Evolutionary conservation across 2,888 invertebrate genomes (phyloP).

Genomic region (Dendrolimus houi): DNA sequence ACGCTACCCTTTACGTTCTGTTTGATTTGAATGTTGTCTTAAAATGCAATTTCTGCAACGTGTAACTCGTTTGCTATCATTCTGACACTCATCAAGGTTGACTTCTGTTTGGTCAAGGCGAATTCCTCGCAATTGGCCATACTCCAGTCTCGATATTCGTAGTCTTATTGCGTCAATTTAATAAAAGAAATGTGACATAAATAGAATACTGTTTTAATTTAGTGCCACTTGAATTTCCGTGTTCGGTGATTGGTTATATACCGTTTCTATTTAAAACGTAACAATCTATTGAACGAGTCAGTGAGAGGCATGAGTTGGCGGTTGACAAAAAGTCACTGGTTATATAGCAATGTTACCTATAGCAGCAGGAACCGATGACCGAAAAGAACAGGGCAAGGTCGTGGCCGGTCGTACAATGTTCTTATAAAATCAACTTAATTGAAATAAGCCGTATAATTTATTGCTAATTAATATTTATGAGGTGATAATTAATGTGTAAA

Average conservation of each 20-base stretch:
- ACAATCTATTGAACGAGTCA: conserved; percentile 51
- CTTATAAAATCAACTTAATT: conserved; percentile 34
- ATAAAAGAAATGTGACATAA: conserved; percentile 21
- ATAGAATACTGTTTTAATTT: conserved; percentile 29
- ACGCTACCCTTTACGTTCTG: background rate
- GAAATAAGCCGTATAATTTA: conserved; percentile 21
- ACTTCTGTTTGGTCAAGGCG: conserved; percentile 54
- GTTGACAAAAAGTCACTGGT: conserved; percentile 48
- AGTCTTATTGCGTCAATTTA: conserved; percentile 14
- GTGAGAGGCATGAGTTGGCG: conserved; percentile 23
- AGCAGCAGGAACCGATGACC: conserved; percentile 49
- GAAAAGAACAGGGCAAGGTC: conserved; percentile 54
- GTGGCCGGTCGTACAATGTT: conserved; percentile 55
- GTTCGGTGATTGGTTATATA: conserved; percentile 34
- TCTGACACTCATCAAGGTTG: conserved; percentile 50
- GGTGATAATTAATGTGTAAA: conserved; percentile 12
- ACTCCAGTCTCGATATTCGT: conserved; percentile 26
- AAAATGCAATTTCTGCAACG: conserved; percentile 8
- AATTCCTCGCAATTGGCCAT: conserved; percentile 41
- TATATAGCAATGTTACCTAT: conserved; percentile 16
- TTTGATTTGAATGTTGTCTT: background rate
- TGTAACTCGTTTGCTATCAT: conserved; percentile 44
- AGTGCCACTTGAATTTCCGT: conserved; percentile 25
- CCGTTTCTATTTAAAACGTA: conserved; percentile 46
- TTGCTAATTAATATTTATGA: conserved; percentile 23